Conservation (phyloP, 1,140 invertebrate genomes). For the Anastrepha ludens region DNA sequence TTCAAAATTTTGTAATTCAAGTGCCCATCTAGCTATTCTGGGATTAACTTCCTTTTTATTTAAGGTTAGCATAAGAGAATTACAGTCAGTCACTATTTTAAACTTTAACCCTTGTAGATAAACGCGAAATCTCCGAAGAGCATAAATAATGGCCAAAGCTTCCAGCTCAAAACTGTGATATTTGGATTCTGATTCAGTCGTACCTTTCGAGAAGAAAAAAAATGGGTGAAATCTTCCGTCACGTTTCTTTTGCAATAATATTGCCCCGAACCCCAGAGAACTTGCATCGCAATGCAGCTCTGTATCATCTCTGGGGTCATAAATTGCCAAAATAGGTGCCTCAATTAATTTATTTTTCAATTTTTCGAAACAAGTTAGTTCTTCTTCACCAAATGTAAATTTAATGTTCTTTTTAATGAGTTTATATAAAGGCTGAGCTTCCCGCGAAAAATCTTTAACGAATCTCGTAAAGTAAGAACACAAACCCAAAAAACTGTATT, state of each 20-base stretch:
- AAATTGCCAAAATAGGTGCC: slow-evolving; percentile 64
- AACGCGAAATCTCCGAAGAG: slow-evolving; percentile 75
- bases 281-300: slow-evolving; percentile 65
- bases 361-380: slow-evolving; percentile 61
- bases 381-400: slow-evolving; percentile 60
- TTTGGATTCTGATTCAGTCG: slow-evolving; percentile 71
- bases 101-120: slow-evolving; percentile 75
- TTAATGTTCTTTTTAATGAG: slow-evolving; percentile 62
- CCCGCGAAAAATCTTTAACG: slow-evolving; percentile 60
- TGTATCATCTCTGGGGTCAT: slow-evolving; percentile 57
- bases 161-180: slow-evolving; percentile 76
- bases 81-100: slow-evolving; percentile 74
- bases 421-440: slow-evolving; percentile 63
- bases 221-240: slow-evolving; percentile 66
- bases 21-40: slow-evolving; percentile 69
- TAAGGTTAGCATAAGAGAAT: slow-evolving; percentile 70
- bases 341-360: slow-evolving; percentile 59
- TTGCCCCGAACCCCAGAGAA: slow-evolving; percentile 60
- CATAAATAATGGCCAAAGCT: slow-evolving; percentile 75
- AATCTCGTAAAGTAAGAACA: slow-evolving; percentile 61
- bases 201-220: slow-evolving; percentile 70
- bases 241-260: slow-evolving; percentile 61
- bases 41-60: slow-evolving; percentile 70
- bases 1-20: slow-evolving; percentile 58
- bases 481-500: slow-evolving; percentile 62